A percentile compares a stretch with the other conserved stretches of the same genome.
These are phyloP conservation scores for Otus sunia DNA, from an alignment of 2,113 vertebrate species.

Conservation along the genomic window DNA sequence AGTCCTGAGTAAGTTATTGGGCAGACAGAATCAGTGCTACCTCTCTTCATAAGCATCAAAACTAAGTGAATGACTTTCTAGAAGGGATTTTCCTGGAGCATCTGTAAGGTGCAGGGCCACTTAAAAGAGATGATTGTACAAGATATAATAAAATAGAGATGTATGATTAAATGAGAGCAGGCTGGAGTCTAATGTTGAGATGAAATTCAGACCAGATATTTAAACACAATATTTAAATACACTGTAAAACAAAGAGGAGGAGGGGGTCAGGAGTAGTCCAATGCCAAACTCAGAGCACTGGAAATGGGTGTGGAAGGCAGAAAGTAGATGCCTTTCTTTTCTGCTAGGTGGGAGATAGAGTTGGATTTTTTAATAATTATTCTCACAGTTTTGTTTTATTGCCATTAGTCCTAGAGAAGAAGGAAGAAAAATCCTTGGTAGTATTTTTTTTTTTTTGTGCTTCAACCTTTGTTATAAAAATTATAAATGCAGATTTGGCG, in stretches of 20 bases:
- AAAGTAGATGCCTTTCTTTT: background rate
- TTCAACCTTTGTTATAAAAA: background rate
- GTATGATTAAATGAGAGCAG: background rate
- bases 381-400: background rate
- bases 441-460: background rate
- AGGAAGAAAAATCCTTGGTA: background rate
- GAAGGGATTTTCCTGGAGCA: background rate
- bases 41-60: background rate
- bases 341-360: background rate
- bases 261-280: background rate
- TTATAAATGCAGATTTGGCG: background rate
- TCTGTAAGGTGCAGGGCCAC: background rate
- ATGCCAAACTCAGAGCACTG: background rate
- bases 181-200: background rate
- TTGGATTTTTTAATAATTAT: background rate
- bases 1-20: background rate
- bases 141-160: background rate
- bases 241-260: background rate
- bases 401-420: background rate
- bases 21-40: background rate
- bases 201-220: background rate
- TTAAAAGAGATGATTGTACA: background rate
- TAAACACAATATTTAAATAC: background rate
- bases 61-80: background rate
- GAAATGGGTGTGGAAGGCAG: fast-evolving